These are phyloP conservation scores for Sparus aurata DNA, from an alignment of 2,797 vertebrate species.

Conservation along the genomic window DNA sequence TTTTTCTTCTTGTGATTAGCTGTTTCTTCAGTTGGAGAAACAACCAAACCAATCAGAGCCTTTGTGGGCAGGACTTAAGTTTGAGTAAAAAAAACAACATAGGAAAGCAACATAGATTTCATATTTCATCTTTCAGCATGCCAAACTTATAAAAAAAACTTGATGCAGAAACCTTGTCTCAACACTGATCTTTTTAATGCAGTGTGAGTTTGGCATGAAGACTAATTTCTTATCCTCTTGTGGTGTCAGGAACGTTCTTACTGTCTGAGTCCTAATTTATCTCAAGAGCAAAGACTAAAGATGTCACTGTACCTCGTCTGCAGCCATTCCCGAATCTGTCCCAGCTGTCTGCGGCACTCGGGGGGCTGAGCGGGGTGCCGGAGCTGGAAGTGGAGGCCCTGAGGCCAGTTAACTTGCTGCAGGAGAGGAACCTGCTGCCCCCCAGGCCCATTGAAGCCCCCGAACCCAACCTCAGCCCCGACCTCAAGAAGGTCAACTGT, in stretches of 20 bases:
- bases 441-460: slow-evolving; percentile 87
- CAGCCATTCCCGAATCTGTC: slow-evolving; percentile 92
- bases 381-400: slow-evolving; percentile 93
- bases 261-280: not conserved
- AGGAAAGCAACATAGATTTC: not conserved
- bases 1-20: not conserved
- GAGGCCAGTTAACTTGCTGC: slow-evolving; percentile 93
- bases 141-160: not conserved
- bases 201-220: no score
- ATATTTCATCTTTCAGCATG: not conserved
- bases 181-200: not conserved
- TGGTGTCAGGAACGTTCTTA: not conserved
- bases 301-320: not conserved
- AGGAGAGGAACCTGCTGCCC: slow-evolving; percentile 94
- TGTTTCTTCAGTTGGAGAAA: not conserved
- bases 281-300: rapidly evolving
- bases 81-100: not conserved
- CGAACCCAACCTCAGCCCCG: slow-evolving; percentile 93
- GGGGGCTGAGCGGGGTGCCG: slow-evolving; percentile 92
- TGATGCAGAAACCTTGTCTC: not conserved
- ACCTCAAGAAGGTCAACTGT: slow-evolving; percentile 96
- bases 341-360: slow-evolving; percentile 92
- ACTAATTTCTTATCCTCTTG: not conserved
- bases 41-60: not conserved
- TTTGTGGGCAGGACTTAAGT: not conserved